Percentiles rank a stretch among this genome's conserved stretches.
Conservation (phyloP, 2,113 vertebrate species). For the Notarius quadriscutis region DNA sequence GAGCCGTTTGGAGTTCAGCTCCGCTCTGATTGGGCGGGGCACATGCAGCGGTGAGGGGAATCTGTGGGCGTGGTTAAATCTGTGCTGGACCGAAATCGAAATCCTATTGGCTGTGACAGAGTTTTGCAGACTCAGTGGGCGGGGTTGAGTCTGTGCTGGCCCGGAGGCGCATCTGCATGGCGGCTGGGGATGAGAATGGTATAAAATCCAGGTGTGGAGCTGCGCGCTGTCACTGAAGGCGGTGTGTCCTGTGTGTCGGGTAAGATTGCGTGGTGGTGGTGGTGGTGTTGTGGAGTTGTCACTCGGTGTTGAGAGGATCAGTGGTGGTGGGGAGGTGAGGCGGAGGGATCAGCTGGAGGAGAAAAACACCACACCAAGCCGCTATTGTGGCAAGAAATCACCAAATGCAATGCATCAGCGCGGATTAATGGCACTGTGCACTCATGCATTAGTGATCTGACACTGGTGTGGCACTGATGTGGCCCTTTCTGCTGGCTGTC, state of each 20-base stretch:
- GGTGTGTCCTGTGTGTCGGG: constrained; percentile 11
- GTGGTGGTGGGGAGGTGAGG: constrained; percentile 66
- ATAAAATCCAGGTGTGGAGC: constrained; percentile 3
- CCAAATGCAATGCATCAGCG: not conserved
- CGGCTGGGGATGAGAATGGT: constrained; percentile 21
- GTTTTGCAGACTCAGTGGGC: constrained; percentile 48
- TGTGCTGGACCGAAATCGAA: not conserved
- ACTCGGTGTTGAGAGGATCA: not conserved
- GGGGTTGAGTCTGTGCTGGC: constrained; percentile 47
- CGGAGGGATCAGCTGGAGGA: constrained; percentile 70
- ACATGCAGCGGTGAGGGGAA: constrained; percentile 33
- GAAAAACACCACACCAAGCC: constrained; percentile 40
- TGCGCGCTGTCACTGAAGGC: not conserved
- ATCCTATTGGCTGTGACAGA: not conserved
- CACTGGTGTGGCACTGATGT: not conserved
- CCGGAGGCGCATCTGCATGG: constrained; percentile 64
- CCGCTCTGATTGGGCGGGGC: constrained; percentile 37
- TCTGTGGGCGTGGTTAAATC: constrained; percentile 10
- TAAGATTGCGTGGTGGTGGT: constrained; percentile 3
- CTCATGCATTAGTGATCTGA: not conserved
- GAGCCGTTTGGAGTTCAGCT: not conserved
- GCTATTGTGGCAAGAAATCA: not conserved
- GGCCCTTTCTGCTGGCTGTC: not conserved
- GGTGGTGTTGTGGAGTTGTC: not conserved
- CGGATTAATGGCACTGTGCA: not conserved